Conservation (phyloP, 2,113 vertebrate genomes). For the Neopipo cinnamomea region DNA sequence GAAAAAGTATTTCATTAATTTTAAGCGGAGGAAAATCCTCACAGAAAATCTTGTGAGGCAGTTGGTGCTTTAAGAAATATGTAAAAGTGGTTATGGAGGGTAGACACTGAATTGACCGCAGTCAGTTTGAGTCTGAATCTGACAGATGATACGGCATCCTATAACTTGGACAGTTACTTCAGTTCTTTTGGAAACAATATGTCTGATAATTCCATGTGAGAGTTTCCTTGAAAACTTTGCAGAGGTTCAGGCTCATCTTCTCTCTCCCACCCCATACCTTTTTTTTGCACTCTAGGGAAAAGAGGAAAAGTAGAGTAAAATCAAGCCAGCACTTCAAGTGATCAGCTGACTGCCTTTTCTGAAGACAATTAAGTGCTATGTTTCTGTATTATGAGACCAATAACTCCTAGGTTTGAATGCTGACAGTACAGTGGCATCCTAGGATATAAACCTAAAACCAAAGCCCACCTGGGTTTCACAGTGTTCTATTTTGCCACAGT, state of each 20-base stretch:
- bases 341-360: not conserved
- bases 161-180: not conserved
- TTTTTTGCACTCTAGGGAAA: not conserved
- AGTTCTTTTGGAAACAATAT: not conserved
- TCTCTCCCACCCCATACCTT: accelerated
- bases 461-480: not conserved
- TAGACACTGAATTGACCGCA: not conserved
- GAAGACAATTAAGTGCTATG: not conserved
- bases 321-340: not conserved
- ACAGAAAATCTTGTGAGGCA: not conserved
- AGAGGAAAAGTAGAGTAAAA: not conserved
- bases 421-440: not conserved
- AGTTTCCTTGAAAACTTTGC: not conserved
- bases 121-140: not conserved
- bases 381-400: not conserved
- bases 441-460: not conserved
- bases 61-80: not conserved
- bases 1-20: not conserved
- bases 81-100: not conserved
- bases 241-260: not conserved
- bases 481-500: not conserved
- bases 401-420: not conserved
- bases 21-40: not conserved
- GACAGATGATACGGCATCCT: not conserved
- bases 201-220: not conserved